These are phyloP conservation scores for Thermophis baileyi DNA, from an alignment of 2,113 vertebrate genomes.

Conservation along the genomic window DNA sequence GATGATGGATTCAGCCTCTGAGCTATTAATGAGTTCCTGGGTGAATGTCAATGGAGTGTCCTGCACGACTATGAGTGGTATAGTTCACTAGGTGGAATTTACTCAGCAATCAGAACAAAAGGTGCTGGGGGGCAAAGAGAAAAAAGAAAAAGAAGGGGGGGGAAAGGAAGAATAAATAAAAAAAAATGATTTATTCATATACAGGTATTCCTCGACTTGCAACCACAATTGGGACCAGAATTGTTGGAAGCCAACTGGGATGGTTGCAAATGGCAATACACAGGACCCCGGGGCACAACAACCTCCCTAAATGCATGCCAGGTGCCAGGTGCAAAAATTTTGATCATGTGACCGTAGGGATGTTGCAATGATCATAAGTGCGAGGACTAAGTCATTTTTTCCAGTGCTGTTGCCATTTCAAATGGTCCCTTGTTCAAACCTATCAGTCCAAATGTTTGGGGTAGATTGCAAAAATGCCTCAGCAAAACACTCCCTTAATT, in stretches of 20 bases:
- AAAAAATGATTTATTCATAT: no score
- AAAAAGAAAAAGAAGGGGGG: background rate
- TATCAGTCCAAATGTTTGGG: background rate
- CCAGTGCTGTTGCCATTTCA: background rate
- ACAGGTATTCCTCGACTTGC: background rate
- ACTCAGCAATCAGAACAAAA: background rate
- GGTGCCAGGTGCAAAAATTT: background rate
- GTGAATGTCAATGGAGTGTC: constrained; percentile 1
- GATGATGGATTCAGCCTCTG: constrained; percentile 22
- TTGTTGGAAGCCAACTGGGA: background rate
- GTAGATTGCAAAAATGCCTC: background rate
- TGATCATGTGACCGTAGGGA: background rate
- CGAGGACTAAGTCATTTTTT: background rate
- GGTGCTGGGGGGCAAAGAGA: background rate
- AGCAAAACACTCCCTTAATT: background rate
- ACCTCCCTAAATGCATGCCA: background rate
- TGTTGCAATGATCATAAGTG: background rate
- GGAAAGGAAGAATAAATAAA: no score
- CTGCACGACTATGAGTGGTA: background rate
- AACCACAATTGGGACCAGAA: background rate
- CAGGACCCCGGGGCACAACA: background rate
- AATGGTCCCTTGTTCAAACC: background rate
- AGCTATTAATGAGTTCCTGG: constrained; percentile 16
- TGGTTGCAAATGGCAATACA: background rate
- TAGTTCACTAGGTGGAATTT: constrained; percentile 6